Conservation (phyloP, 2,113 vertebrate species). For the Morone chrysops region DNA sequence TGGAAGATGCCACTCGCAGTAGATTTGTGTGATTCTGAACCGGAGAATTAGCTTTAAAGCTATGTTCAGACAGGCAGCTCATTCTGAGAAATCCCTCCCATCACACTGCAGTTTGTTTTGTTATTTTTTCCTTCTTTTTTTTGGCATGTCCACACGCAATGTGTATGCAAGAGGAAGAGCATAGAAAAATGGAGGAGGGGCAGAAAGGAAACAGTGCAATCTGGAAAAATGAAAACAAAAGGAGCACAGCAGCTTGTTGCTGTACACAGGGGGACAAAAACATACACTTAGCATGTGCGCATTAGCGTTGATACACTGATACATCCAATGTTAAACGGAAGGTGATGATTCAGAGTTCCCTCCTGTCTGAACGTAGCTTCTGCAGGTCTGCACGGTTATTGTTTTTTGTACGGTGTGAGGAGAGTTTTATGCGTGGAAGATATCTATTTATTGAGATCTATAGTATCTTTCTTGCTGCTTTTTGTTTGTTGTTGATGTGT, state of each 20-base stretch:
- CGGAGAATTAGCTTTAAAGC: conserved; percentile 14
- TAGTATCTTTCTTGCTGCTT: background rate
- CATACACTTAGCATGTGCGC: background rate
- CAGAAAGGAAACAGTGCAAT: conserved; percentile 17
- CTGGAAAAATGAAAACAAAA: conserved; percentile 12
- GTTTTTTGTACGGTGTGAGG: background rate
- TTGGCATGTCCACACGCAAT: too few species aligned
- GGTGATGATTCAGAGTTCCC: background rate
- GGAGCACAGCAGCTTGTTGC: background rate
- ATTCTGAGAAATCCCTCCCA: too few species aligned
- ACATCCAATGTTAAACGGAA: background rate
- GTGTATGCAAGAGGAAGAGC: conserved; percentile 12
- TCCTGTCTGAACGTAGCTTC: conserved; percentile 21
- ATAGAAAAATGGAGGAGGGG: conserved; percentile 11
- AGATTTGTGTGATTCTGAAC: background rate
- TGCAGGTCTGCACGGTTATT: background rate
- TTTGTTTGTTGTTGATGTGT: conserved; percentile 1
- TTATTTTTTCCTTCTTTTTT: background rate
- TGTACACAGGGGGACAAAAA: background rate
- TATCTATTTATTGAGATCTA: background rate
- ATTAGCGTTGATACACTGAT: background rate
- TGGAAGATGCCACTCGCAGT: background rate
- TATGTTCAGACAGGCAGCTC: conserved; percentile 30
- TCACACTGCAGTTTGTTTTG: background rate
- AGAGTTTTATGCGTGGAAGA: conserved; percentile 6